Evolutionary conservation across 2,797 vertebrate genomes (phyloP), one percentile per base, ranked within the genome.

Genomic region (Carcharodon carcharias): DNA sequence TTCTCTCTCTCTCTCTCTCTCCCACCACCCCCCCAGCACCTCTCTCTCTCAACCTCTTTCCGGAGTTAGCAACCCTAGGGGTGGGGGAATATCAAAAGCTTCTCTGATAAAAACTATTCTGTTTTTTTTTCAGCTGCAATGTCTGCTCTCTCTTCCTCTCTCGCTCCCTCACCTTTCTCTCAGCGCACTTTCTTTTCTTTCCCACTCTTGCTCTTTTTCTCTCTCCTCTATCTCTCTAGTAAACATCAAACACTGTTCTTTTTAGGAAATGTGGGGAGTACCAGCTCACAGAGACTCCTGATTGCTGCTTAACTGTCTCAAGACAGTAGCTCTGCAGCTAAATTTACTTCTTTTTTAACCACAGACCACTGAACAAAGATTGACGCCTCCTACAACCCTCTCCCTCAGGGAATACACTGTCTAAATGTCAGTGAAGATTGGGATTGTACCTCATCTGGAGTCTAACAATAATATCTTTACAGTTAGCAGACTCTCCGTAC

Each of bases 401-500:
- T 40, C 91, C n/a, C 61, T 65, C 91, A 65, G 91, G 61, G 91
- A 93, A 40, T 35, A 40, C 35, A 9, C 91, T n/a, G 35, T 65
- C 18, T 93, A 93, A 93, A 67, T 93, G 91, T 93, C 88, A 91
- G 88, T n/a, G 88, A 21, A 91, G 88, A 91, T 91, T 3, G 61
- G 61, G 91, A 23, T 23, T 65, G 12, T 18, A 91, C 88, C 28
- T 63, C 6, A 7, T 61, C 28, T 31, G 56, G 88, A 61, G 63
- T 40, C 61, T 65, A 65, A 93, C n/a, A 65, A 91, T 26, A 65
- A n/a, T 65, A 93, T 65, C 91, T 40, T 2, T 65, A n/a, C 61
- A 65, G 91, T 65, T 40, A 40, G 58, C 91, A 91, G 88, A 93
- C 61, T 61, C n/a, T 65, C n/a, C 5, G 12, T 14, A 93, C 35